phyloP scores from a whole-genome alignment of 2,113 vertebrate genomes.

The Alosa alosa region DNA sequence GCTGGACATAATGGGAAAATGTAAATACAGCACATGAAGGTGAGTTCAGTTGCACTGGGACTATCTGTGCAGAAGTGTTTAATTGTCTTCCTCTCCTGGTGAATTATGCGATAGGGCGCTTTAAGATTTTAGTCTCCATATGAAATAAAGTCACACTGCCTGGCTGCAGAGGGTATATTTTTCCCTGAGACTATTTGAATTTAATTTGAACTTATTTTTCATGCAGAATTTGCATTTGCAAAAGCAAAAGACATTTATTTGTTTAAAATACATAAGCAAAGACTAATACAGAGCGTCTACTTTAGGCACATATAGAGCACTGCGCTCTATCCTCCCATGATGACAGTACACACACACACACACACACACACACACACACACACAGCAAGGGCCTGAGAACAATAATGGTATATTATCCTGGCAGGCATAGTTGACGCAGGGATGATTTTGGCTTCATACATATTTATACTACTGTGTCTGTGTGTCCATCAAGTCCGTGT shows the following conservation, averaged over 20 bases:
- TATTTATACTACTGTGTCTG: not conserved
- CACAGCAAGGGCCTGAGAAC: constrained; percentile 4
- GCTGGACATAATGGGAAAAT: constrained; percentile 13
- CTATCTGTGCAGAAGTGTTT: not conserved
- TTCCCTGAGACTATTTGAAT: not conserved
- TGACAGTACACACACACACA: not conserved
- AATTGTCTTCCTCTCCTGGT: not conserved
- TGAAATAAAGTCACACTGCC: not conserved
- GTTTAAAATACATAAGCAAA: not conserved
- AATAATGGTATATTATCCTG: constrained; percentile 13
- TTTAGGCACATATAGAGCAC: not conserved
- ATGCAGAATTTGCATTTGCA: not conserved
- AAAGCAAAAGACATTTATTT: not conserved
- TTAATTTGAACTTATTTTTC: not conserved
- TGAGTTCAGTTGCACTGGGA: constrained; percentile 15
- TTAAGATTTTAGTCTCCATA: not conserved
- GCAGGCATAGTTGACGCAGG: constrained; percentile 8
- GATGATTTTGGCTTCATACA: not conserved
- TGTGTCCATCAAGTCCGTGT: constrained; percentile 21
- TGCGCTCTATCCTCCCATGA: not conserved
- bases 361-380: not conserved
- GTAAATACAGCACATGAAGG: constrained; percentile 10
- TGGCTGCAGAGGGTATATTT: not conserved
- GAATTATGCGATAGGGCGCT: not conserved
- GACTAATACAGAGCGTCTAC: not conserved